These are phyloP conservation scores for Telenomus remus DNA, from an alignment of 1,140 invertebrate genomes.

Conservation along the genomic window DNA sequence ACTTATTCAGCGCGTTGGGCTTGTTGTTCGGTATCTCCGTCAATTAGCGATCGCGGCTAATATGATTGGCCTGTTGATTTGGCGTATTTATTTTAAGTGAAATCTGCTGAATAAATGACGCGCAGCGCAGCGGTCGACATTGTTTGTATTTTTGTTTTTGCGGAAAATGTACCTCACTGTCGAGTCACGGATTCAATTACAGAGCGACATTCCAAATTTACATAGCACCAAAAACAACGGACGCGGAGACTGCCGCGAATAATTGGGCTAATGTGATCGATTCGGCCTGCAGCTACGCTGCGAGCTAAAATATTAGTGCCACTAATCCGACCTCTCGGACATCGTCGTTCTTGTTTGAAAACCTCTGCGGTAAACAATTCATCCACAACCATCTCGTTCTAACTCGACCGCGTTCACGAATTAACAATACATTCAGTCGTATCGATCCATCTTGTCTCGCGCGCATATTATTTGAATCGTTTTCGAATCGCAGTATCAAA, in stretches of 20 bases:
- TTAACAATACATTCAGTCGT: background rate
- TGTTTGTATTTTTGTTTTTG: constrained; percentile 35
- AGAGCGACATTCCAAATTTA: constrained; percentile 11
- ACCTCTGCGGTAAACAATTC: constrained; percentile 13
- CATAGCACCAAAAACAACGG: constrained; percentile 12
- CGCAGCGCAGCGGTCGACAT: constrained; percentile 7
- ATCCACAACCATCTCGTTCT: background rate
- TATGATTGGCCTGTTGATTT: constrained; percentile 22
- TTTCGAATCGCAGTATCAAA: too few relatives aligned
- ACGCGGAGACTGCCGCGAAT: constrained; percentile 4
- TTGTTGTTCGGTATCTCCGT: constrained; percentile 34
- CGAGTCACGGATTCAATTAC: constrained; percentile 8
- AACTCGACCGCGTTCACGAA: background rate
- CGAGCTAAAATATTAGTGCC: constrained; percentile 32
- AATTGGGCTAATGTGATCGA: constrained; percentile 48
- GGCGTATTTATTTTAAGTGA: constrained; percentile 34
- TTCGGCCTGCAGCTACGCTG: constrained; percentile 7
- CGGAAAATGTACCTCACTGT: constrained; percentile 5
- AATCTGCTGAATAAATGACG: constrained; percentile 38
- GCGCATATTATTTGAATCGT: too few relatives aligned
- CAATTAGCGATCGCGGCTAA: constrained; percentile 31
- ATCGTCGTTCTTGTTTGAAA: background rate
- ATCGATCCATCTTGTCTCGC: too few relatives aligned
- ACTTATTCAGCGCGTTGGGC: constrained; percentile 38
- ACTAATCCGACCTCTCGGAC: constrained; percentile 17